Evolutionary conservation across 2,113 vertebrate species (phyloP).

Genomic region (Neomonachus schauinslandi): DNA sequence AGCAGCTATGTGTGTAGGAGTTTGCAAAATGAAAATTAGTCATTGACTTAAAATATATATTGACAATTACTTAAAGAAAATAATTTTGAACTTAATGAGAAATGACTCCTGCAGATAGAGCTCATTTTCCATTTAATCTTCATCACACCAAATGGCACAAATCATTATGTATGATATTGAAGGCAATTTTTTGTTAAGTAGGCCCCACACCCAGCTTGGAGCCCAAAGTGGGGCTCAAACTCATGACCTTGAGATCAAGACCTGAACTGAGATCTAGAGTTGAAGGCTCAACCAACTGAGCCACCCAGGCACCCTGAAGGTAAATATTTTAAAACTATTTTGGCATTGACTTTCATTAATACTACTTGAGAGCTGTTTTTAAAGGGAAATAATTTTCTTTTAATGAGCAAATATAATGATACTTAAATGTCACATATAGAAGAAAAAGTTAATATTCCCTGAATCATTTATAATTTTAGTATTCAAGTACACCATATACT

Average conservation of each 20-base stretch:
- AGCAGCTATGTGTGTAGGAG: not conserved
- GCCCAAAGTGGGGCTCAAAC: not conserved
- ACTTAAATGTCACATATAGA: not conserved
- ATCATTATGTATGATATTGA: not conserved
- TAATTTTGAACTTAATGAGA: not conserved
- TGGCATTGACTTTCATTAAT: not conserved
- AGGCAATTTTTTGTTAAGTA: not conserved
- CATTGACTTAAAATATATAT: not conserved
- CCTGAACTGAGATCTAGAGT: not conserved
- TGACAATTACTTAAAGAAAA: not conserved
- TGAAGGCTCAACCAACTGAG: not conserved
- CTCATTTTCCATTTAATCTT: not conserved
- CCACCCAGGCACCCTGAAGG: not conserved
- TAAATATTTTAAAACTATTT: conserved; percentile 39
- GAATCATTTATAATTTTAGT: not conserved
- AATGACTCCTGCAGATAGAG: not conserved
- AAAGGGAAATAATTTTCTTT: conserved; percentile 22
- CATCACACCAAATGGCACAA: not conserved
- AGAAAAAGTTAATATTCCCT: not conserved
- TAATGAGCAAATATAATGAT: not conserved
- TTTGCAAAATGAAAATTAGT: not conserved
- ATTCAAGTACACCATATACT: not conserved
- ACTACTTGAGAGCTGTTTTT: not conserved
- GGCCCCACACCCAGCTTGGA: not conserved
- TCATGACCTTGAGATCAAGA: not conserved